Conservation (phyloP, 2,888 invertebrate genomes). For the Aphodius granarius region DNA sequence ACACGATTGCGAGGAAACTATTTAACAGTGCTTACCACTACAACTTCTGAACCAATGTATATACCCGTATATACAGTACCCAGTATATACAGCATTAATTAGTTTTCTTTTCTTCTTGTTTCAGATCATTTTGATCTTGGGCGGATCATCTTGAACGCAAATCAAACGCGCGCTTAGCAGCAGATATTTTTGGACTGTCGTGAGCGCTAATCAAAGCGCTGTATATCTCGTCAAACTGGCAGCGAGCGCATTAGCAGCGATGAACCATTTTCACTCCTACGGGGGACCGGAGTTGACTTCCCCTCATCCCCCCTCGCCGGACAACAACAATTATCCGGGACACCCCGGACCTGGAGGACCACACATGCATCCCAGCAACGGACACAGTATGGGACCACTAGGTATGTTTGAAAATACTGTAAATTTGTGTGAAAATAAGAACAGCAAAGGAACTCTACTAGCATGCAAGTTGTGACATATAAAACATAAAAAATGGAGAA, state of each 20-base stretch:
- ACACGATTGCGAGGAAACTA: too few relatives aligned
- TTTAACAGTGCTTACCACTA: too few relatives aligned
- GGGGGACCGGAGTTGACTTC: conserved; percentile 72
- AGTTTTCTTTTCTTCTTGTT: conserved; percentile 1
- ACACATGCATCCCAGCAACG: conserved; percentile 54
- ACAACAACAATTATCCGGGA: conserved; percentile 66
- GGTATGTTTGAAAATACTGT: conserved; percentile 39
- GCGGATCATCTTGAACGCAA: background rate
- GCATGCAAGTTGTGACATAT: background rate
- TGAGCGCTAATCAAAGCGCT: conserved; percentile 37
- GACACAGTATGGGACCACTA: conserved; percentile 54
- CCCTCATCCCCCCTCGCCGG: conserved; percentile 76
- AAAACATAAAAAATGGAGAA: too few relatives aligned
- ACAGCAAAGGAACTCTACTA: background rate
- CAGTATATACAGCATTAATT: too few relatives aligned
- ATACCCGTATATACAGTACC: too few relatives aligned
- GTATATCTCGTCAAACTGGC: conserved; percentile 74
- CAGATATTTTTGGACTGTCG: conserved; percentile 24
- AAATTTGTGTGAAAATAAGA: background rate
- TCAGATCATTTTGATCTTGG: background rate
- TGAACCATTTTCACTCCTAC: conserved; percentile 90
- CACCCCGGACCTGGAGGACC: conserved; percentile 55
- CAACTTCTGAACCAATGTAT: too few relatives aligned
- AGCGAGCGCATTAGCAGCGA: conserved; percentile 79
- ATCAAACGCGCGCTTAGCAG: background rate